Conservation (phyloP, 2,888 invertebrate species). For the Pyrochroa serraticornis region DNA sequence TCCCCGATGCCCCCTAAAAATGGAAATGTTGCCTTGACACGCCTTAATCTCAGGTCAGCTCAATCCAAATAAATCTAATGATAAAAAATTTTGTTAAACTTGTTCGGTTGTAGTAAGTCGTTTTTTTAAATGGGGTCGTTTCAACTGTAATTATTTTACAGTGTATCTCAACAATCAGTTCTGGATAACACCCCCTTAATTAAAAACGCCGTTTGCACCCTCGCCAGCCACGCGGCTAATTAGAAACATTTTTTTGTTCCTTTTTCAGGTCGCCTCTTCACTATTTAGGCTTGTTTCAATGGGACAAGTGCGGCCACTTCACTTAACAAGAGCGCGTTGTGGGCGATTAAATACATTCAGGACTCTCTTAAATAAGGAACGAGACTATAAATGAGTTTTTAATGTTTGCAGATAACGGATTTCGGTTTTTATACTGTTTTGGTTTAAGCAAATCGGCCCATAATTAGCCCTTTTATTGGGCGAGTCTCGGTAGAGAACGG, state of each 20-base stretch:
- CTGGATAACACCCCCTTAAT: conserved; percentile 28
- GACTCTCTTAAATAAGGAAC: conserved; percentile 14
- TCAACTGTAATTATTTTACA: conserved; percentile 3
- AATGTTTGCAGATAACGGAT: conserved; percentile 37
- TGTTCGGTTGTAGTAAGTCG: no score
- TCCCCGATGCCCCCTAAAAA: conserved; percentile 19
- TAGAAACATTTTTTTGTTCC: conserved; percentile 29
- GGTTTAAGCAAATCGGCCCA: neutral
- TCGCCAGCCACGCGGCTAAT: conserved; percentile 29
- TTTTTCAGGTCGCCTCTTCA: conserved; percentile 28
- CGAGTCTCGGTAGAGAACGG: no score
- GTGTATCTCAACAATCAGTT: conserved; percentile 11
- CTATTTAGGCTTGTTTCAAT: conserved; percentile 10
- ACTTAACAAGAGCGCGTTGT: conserved; percentile 12
- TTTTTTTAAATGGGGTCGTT: neutral
- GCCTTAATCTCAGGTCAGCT: neutral
- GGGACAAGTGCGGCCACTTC: conserved; percentile 11
- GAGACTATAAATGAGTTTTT: conserved; percentile 39
- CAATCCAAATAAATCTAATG: no score
- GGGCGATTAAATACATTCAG: conserved; percentile 1
- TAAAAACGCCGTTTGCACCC: conserved; percentile 30
- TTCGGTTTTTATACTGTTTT: conserved; percentile 28
- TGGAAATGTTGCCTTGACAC: conserved; percentile 14
- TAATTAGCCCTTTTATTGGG: no score
- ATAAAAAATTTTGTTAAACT: neutral